These are phyloP conservation scores for Drosophila nr. perissopoda DNA, from an alignment of 2,888 invertebrate species.

Conservation along the genomic window DNA sequence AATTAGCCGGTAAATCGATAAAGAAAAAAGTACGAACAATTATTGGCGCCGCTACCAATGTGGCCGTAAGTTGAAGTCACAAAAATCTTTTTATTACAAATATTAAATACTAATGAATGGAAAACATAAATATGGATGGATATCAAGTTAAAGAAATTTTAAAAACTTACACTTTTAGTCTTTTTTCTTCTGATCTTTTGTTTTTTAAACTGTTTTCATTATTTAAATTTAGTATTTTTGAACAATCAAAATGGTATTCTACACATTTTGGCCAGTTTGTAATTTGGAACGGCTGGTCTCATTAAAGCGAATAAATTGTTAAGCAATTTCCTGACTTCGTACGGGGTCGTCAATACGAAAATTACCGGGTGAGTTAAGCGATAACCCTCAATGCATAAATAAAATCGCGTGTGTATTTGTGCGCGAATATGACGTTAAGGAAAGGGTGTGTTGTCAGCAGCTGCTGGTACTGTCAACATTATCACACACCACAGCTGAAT, in stretches of 20 bases:
- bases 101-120: not conserved
- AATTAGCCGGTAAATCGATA: not conserved
- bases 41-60: not conserved
- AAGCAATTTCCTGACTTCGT: slow-evolving; percentile 24
- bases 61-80: not conserved
- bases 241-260: slow-evolving; percentile 1
- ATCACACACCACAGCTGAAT: not conserved
- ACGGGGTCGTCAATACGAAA: slow-evolving; percentile 6
- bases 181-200: not conserved
- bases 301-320: slow-evolving; percentile 15
- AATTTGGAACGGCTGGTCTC: slow-evolving; percentile 1
- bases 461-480: not conserved
- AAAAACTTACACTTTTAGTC: not conserved
- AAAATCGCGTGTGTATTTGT: not conserved
- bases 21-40: not conserved
- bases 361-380: slow-evolving; percentile 30
- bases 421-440: not conserved
- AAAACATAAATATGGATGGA: not conserved
- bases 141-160: not conserved
- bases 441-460: slow-evolving; percentile 10
- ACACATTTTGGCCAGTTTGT: not conserved
- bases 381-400: slow-evolving; percentile 25
- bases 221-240: not conserved
- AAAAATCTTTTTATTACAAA: not conserved
- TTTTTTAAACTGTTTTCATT: not conserved